phyloP scores from a whole-genome alignment of 2,113 vertebrate genomes.

The Dryoscopus gambensis region DNA sequence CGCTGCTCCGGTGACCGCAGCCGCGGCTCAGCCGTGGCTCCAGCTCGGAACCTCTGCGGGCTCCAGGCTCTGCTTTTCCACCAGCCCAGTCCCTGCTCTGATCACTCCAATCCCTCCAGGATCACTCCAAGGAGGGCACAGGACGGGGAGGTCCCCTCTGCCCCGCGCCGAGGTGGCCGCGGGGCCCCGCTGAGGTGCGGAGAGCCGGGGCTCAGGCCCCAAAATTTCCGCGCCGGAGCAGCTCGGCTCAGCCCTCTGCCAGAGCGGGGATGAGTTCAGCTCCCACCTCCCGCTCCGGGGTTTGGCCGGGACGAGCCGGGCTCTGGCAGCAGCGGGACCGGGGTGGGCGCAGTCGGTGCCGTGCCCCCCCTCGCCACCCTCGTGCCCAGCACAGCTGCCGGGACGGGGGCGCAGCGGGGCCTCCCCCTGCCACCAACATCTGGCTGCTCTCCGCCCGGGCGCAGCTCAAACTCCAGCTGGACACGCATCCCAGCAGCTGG shows the following conservation, averaged over 20 bases:
- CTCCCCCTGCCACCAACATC: not conserved
- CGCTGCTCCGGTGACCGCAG: not conserved
- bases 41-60: not conserved
- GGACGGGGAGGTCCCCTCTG: not conserved
- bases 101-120: not conserved
- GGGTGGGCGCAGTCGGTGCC: not conserved
- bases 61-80: not conserved
- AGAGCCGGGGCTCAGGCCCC: not conserved
- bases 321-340: not conserved
- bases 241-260: not conserved
- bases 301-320: not conserved
- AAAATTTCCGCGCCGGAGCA: accelerated
- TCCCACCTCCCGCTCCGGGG: not conserved
- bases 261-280: not conserved
- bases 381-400: not conserved
- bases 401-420: not conserved
- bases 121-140: not conserved
- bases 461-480: not conserved
- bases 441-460: not conserved
- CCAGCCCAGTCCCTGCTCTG: not conserved
- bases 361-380: not conserved
- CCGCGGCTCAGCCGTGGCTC: not conserved
- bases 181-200: not conserved
- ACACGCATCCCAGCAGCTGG: not conserved
- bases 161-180: accelerated